Evolutionary conservation across 2,888 invertebrate species (phyloP).

Genomic region (Leptura quadrifasciata): DNA sequence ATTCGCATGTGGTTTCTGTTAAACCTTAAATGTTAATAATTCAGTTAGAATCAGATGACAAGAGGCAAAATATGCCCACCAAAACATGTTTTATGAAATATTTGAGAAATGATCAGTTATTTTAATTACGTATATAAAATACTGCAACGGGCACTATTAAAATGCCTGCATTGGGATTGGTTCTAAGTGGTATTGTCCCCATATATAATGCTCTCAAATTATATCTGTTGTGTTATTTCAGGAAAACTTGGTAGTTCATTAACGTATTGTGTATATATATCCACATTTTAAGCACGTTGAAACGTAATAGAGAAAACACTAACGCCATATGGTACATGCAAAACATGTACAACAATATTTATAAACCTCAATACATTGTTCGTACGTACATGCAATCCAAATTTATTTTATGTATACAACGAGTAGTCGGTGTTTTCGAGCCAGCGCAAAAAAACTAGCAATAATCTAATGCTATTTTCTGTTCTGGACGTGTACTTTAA

Average conservation of each 20-base stretch:
- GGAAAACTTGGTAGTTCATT: background rate
- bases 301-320: background rate
- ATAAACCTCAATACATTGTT: slow-evolving; percentile 1
- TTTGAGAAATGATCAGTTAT: too few species aligned
- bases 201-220: background rate
- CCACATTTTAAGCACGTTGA: slow-evolving; percentile 23
- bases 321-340: slow-evolving; percentile 7
- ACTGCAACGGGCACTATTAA: too few species aligned
- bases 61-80: too few species aligned
- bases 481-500: slow-evolving; percentile 14
- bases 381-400: background rate
- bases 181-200: background rate
- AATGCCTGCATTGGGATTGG: background rate
- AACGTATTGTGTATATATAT: slow-evolving; percentile 1
- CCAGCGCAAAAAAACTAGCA: background rate
- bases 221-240: slow-evolving; percentile 7
- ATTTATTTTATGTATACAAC: background rate
- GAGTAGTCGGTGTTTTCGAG: background rate
- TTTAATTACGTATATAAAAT: background rate
- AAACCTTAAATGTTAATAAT: too few species aligned
- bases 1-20: too few species aligned
- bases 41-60: too few species aligned
- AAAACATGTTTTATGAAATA: too few species aligned
- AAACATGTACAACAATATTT: slow-evolving; percentile 11
- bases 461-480: slow-evolving; percentile 12